Evolutionary conservation across 2,113 vertebrate species (phyloP), one percentile per base, ranked within the genome.

Genomic region (Lates calcarifer): DNA sequence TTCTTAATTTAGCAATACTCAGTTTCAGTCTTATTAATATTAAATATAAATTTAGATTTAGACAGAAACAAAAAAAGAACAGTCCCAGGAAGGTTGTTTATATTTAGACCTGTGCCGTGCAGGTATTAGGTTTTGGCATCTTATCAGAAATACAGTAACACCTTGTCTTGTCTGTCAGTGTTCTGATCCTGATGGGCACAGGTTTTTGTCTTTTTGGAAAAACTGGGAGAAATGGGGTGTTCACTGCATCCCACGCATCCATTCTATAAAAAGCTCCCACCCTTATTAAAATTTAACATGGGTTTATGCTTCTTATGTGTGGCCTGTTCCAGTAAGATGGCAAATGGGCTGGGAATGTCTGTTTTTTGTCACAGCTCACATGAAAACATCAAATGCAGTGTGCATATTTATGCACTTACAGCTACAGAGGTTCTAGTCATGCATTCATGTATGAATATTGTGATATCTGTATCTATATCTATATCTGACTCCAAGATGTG

Each of bases 131-230:
- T 77, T 65, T 53, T 77, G 66, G 68, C 76, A 45, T 31, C 45
- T 61, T 71, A 55, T 74, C 53, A 79, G 58, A 74, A 60, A 58
- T 68, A 88, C 71, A 67, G 72, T 43, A 81, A 61, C 55, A 87
- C 41, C 53, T 74, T 56, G 39, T 67, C 66, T 56, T n/a, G n/a
- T n/a, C n/a, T n/a, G n/a, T 28, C 43, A 55, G 45, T 45, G 10
- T 76, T 76, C 47, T 3, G 49, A n/a, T 64, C 22, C 61, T 61
- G 51, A 72, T 47, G 61, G 69, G 14, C 51, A 35, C 43, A 73
- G 55, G 75, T 77, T 84, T 47, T 56, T 64, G 70, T 77, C 26
- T 68, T 37, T 67, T 37, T 67, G n/a, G 58, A 84, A 74, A 69
- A 24, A 29, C 49, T 28, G 20, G 73, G 45, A 45, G 45, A 37